These are phyloP conservation scores for Yponomeuta sedellus DNA, from an alignment of 2,888 invertebrate species.

Conservation along the genomic window DNA sequence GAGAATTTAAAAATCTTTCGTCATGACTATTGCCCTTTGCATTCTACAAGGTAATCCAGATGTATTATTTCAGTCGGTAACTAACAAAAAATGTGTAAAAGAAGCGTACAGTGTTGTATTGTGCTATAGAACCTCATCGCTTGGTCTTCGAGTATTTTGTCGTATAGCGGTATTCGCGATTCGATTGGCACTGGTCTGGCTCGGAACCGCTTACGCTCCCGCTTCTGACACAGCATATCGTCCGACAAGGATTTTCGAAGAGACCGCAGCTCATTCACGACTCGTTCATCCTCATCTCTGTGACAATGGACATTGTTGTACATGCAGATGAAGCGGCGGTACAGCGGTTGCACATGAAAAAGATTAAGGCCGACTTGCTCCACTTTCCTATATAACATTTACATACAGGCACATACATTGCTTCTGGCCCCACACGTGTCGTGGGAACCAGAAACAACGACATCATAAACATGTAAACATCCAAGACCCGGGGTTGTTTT, in stretches of 20 bases:
- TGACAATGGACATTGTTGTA: conserved; percentile 24
- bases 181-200: conserved; percentile 82
- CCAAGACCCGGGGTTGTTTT: too few species aligned
- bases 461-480: too few species aligned
- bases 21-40: too few species aligned
- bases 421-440: too few species aligned
- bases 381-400: too few species aligned
- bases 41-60: too few species aligned
- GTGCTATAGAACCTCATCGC: conserved; percentile 76
- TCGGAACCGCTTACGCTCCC: conserved; percentile 72
- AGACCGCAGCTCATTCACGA: conserved; percentile 67
- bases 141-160: conserved; percentile 83
- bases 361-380: too few species aligned
- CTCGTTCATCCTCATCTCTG: conserved; percentile 81
- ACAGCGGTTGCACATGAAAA: too few species aligned
- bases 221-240: conserved; percentile 64
- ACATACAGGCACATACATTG: too few species aligned
- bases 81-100: conserved; percentile 30
- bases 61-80: not conserved
- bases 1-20: too few species aligned
- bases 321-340: too few species aligned
- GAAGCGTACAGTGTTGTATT: conserved; percentile 37
- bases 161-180: conserved; percentile 82
- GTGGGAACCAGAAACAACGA: too few species aligned
- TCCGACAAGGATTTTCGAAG: conserved; percentile 66